phyloP scores from a whole-genome alignment of 2,113 vertebrate species.

The Cyanoramphus novaezelandiae region DNA sequence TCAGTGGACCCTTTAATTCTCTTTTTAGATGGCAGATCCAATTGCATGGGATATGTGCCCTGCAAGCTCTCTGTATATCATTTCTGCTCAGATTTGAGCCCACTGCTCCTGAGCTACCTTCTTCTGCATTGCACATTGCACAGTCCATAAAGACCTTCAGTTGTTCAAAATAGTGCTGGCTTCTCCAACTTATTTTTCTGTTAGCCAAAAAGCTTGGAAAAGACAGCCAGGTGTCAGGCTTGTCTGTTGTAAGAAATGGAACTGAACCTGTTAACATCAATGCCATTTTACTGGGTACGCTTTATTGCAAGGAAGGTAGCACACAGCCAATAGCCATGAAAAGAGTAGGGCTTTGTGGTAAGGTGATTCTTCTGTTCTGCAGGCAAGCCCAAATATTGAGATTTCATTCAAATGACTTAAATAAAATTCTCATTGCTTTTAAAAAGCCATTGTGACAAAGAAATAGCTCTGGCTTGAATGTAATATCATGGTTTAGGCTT shows the following conservation, averaged over 20 bases:
- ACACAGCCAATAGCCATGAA: not conserved
- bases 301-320: not conserved
- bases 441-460: not conserved
- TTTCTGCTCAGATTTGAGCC: not conserved
- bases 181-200: not conserved
- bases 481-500: not conserved
- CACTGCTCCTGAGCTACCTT: accelerated
- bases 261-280: not conserved
- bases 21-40: not conserved
- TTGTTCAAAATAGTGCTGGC: not conserved
- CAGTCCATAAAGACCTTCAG: not conserved
- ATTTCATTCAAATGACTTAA: not conserved
- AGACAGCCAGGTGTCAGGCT: not conserved
- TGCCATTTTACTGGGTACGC: not conserved
- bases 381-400: not conserved
- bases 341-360: not conserved
- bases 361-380: not conserved
- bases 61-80: not conserved
- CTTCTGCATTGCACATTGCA: not conserved
- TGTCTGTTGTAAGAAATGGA: not conserved
- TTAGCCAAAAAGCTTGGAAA: not conserved
- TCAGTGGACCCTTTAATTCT: not conserved
- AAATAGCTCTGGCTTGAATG: not conserved
- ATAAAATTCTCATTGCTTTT: not conserved
- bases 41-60: not conserved